Percentiles rank a stretch among this genome's conserved stretches.
phyloP scores from a whole-genome alignment of 92 coral and sea anemone genomes.

The Pocillopora meandrina region DNA sequence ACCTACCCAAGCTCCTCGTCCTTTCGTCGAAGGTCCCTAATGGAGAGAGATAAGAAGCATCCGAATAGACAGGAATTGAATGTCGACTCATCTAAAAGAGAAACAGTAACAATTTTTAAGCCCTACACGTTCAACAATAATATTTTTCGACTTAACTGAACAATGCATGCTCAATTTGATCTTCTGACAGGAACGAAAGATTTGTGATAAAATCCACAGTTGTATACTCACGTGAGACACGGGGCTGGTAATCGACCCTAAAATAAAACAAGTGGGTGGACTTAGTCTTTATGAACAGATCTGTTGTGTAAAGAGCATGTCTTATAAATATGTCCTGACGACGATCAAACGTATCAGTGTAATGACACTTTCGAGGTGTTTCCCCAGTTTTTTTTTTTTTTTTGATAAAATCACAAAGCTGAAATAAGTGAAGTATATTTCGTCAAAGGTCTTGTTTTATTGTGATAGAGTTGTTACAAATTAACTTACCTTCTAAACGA shows the following conservation, averaged over 20 bases:
- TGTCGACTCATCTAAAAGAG: constrained; percentile 22
- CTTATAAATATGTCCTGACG: too few relatives aligned
- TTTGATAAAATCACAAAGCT: background rate
- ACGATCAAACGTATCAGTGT: too few relatives aligned
- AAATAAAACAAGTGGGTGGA: background rate
- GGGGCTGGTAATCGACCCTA: constrained; percentile 34
- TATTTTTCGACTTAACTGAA: too few relatives aligned
- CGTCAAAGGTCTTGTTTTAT: background rate
- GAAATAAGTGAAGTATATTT: background rate
- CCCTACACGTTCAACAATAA: too few relatives aligned
- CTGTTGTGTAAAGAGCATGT: background rate
- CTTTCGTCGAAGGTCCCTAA: constrained; percentile 17
- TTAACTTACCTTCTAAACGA: constrained; percentile 21
- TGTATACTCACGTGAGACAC: constrained; percentile 14
- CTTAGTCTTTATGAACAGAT: background rate
- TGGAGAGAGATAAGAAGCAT: constrained; percentile 27
- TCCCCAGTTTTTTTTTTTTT: too few relatives aligned
- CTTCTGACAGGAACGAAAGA: too few relatives aligned
- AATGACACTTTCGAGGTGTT: too few relatives aligned
- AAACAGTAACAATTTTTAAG: background rate
- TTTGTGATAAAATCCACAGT: background rate
- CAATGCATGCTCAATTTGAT: too few relatives aligned
- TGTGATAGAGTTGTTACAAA: background rate
- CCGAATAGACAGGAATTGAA: constrained; percentile 34
- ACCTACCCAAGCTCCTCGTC: constrained; percentile 18